These are phyloP conservation scores for Rhagium mordax DNA, from an alignment of 2,888 invertebrate genomes.

Conservation along the genomic window DNA sequence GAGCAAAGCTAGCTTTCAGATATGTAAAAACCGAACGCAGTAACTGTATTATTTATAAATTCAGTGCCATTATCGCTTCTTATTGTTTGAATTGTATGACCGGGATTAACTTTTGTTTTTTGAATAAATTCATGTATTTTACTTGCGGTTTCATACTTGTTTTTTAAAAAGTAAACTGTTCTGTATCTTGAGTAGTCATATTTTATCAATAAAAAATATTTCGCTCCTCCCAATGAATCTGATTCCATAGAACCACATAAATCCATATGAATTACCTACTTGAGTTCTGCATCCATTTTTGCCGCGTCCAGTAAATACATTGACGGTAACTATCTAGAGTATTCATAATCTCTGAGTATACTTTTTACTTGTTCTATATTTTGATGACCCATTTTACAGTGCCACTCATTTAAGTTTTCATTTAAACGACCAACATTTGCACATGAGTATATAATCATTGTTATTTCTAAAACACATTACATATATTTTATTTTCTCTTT, in stretches of 20 bases:
- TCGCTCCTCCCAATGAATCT: neutral
- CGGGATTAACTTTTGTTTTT: neutral
- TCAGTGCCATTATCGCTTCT: conserved; percentile 54
- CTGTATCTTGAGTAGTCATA: neutral
- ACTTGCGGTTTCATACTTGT: neutral
- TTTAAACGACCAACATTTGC: no score
- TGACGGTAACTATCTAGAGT: no score
- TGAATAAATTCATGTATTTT: conserved; percentile 11
- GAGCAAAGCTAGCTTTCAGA: no score
- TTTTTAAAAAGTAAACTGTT: neutral
- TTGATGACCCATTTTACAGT: no score
- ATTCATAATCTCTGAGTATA: neutral
- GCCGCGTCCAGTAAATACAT: no score
- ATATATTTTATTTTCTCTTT: neutral
- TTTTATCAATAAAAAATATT: neutral
- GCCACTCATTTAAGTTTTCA: no score
- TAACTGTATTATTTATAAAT: conserved; percentile 42
- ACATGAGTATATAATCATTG: neutral
- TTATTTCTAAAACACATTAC: neutral
- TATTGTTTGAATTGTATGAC: conserved; percentile 6
- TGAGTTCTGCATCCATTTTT: no score
- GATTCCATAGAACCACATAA: conserved; percentile 1
- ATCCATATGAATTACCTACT: neutral
- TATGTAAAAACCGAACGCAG: no score
- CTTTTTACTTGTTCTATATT: neutral